Conservation (phyloP, 1,140 invertebrate species). For the Temnothorax nylanderi region DNA sequence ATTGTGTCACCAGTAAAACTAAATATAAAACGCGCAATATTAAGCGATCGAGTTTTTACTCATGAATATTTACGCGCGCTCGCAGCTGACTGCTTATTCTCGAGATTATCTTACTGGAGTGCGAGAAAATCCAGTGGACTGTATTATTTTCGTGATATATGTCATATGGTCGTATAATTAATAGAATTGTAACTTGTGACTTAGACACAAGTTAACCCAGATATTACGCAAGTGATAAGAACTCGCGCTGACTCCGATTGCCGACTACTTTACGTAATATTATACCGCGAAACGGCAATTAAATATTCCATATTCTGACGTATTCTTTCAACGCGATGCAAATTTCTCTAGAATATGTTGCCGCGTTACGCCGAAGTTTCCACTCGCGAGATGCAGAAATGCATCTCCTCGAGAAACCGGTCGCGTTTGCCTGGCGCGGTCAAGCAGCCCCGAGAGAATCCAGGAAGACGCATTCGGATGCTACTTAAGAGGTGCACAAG, state of each 20-base stretch:
- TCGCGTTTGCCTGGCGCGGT: constrained; percentile 31
- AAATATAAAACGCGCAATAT: neutral
- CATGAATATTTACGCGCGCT: neutral
- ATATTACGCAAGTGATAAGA: neutral
- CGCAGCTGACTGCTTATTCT: neutral
- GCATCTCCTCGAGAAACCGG: constrained; percentile 49
- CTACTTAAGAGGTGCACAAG: neutral
- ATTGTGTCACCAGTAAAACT: neutral
- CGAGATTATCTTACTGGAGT: neutral
- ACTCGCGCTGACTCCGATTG: neutral
- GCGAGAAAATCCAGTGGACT: neutral
- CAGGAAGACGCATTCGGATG: neutral
- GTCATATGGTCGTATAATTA: neutral
- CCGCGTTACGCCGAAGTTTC: constrained; percentile 13
- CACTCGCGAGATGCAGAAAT: constrained; percentile 35
- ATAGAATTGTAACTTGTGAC: neutral
- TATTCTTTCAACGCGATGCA: neutral
- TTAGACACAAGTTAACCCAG: neutral
- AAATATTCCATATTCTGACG: neutral
- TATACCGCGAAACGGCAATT: neutral
- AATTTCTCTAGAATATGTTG: neutral
- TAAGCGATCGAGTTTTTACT: neutral
- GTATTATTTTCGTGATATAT: neutral
- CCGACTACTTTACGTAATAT: neutral
- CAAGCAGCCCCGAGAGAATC: neutral